Percentiles rank a stretch among this genome's conserved stretches.
Conservation (phyloP, 2,797 vertebrate genomes). For the Acropternis orthonyx region DNA sequence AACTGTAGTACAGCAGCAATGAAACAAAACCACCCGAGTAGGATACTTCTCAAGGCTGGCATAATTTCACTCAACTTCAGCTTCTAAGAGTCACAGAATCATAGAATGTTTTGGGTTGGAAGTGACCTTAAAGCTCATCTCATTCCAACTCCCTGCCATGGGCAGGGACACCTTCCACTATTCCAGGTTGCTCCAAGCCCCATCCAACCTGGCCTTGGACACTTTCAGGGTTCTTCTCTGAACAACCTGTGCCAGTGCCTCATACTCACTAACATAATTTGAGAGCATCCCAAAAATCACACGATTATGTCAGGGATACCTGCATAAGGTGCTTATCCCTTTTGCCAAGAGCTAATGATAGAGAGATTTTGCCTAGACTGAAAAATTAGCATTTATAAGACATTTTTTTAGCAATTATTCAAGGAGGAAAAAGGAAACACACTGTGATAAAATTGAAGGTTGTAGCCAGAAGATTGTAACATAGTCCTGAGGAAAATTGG, state of each 20-base stretch:
- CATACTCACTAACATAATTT: not conserved
- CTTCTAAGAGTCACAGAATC: not conserved
- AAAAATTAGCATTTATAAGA: not conserved
- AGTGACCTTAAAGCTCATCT: not conserved
- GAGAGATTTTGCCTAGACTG: not conserved
- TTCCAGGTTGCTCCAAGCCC: rapidly evolving
- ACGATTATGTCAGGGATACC: not conserved
- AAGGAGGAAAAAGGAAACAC: not conserved
- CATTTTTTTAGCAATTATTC: not conserved
- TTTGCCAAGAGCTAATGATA: not conserved
- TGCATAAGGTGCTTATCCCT: not conserved
- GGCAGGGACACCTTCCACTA: not conserved
- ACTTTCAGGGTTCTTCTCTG: not conserved
- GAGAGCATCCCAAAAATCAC: not conserved
- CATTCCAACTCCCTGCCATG: not conserved
- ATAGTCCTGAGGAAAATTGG: not conserved
- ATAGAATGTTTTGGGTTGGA: not conserved
- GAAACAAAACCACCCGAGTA: not conserved
- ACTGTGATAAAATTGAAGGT: not conserved
- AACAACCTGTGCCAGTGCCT: rapidly evolving
- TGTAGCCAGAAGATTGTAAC: not conserved
- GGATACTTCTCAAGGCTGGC: not conserved
- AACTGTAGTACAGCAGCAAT: not conserved
- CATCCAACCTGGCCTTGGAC: not conserved
- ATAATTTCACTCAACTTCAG: not conserved